Percentiles rank a stretch among this genome's conserved stretches.
Evolutionary conservation across 2,888 invertebrate species (phyloP).

Genomic region (Nowickia ferox): DNA sequence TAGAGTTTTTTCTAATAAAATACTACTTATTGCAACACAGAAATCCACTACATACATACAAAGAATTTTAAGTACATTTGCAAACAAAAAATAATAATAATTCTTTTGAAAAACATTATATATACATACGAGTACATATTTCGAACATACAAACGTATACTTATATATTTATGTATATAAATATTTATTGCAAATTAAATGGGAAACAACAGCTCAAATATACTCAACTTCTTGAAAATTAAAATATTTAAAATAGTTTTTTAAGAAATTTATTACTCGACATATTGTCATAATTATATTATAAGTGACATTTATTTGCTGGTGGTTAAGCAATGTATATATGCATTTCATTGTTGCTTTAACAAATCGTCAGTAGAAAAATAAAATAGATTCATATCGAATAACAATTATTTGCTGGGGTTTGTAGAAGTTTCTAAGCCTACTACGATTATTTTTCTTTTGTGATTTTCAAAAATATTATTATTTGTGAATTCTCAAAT

Average conservation of each 20-base stretch:
- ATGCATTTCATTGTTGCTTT: too few relatives aligned
- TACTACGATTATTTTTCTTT: too few relatives aligned
- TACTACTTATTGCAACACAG: conserved; percentile 9
- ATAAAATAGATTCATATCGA: too few relatives aligned
- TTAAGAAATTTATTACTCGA: too few relatives aligned
- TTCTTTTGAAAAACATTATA: background rate
- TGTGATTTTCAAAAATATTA: too few relatives aligned
- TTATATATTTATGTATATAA: background rate
- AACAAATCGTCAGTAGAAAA: too few relatives aligned
- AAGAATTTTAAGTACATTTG: conserved; percentile 25
- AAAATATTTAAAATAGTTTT: background rate
- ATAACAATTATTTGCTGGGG: too few relatives aligned
- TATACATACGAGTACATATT: background rate
- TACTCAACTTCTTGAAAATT: conserved; percentile 17
- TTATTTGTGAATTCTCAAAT: too few relatives aligned
- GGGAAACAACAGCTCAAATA: conserved; percentile 48
- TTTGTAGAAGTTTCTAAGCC: too few relatives aligned
- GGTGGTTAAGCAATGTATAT: too few relatives aligned
- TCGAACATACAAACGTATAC: conserved; percentile 15
- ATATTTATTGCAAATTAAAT: background rate
- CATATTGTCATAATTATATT: too few relatives aligned
- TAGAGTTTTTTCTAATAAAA: conserved; percentile 54
- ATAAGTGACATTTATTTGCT: too few relatives aligned
- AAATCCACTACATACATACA: conserved; percentile 17
- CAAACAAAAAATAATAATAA: background rate